phyloP scores from a whole-genome alignment of 2,888 invertebrate species.

The Drosophila nr. perissopoda region DNA sequence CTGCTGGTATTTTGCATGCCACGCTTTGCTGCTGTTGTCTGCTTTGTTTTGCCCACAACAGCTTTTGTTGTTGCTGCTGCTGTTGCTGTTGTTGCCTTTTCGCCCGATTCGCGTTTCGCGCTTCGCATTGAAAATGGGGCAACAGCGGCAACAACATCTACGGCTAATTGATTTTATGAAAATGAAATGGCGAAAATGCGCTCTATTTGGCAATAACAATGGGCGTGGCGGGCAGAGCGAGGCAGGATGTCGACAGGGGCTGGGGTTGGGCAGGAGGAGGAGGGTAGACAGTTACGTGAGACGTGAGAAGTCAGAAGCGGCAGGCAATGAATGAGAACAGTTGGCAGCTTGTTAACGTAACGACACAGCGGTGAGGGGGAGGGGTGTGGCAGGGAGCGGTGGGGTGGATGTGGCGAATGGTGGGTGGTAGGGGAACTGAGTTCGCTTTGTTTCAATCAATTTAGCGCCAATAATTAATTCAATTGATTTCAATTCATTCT shows the following conservation, averaged over 20 bases:
- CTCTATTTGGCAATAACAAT: conserved; percentile 81
- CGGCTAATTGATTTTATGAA: conserved; percentile 73
- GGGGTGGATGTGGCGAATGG: background rate
- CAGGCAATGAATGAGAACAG: conserved; percentile 46
- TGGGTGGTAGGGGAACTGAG: conserved; percentile 18
- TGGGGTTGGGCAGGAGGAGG: background rate
- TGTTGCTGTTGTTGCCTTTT: conserved; percentile 21
- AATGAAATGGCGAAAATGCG: conserved; percentile 81
- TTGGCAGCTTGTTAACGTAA: conserved; percentile 52
- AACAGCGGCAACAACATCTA: conserved; percentile 51
- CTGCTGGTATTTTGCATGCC: conserved; percentile 59
- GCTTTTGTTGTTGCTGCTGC: conserved; percentile 13
- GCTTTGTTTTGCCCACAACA: conserved; percentile 40
- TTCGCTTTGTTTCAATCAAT: conserved; percentile 82
- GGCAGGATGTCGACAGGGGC: background rate
- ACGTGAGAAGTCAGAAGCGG: conserved; percentile 19
- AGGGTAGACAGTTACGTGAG: conserved; percentile 1
- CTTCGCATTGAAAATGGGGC: conserved; percentile 52
- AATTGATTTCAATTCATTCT: conserved; percentile 81
- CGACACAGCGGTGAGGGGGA: background rate
- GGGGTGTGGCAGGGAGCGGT: background rate
- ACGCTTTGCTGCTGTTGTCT: conserved; percentile 55
- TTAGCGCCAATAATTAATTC: conserved; percentile 84
- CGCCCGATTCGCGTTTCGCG: conserved; percentile 38
- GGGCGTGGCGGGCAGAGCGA: conserved; percentile 4